These are phyloP conservation scores for Cyclopterus lumpus DNA, from an alignment of 2,797 vertebrate species.

Conservation along the genomic window DNA sequence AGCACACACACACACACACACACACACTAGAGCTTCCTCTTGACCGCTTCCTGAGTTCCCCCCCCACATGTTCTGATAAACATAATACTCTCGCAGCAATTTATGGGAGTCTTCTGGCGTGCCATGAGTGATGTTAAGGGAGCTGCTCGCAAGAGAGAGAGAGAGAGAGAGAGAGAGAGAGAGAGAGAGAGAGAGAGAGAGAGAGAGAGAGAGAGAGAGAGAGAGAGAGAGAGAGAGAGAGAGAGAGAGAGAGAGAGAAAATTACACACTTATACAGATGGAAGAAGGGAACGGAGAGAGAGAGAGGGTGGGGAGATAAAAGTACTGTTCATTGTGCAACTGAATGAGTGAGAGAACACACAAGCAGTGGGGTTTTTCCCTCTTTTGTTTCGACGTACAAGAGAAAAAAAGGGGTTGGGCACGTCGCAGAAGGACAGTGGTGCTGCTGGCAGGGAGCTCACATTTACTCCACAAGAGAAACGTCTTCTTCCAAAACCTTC, in stretches of 20 bases:
- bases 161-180: neutral
- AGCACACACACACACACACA: no score
- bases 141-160: neutral
- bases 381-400: slow-evolving; percentile 30
- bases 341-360: slow-evolving; percentile 15
- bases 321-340: slow-evolving; percentile 21
- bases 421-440: neutral
- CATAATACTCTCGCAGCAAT: neutral
- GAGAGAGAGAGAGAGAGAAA: neutral
- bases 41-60: slow-evolving; percentile 10
- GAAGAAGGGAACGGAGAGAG: no score
- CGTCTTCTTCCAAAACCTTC: neutral
- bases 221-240: no score
- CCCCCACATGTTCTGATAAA: neutral
- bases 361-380: neutral
- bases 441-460: neutral
- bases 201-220: no score
- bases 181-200: neutral
- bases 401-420: slow-evolving; percentile 36
- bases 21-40: slow-evolving; percentile 37
- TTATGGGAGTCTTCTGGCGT: neutral
- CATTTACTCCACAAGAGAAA: neutral
- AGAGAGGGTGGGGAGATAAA: no score
- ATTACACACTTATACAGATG: no score
- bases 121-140: neutral